These are phyloP conservation scores for Astropecten irregularis DNA, from an alignment of 53 echinoderm and acorn worm genomes.

Conservation along the genomic window DNA sequence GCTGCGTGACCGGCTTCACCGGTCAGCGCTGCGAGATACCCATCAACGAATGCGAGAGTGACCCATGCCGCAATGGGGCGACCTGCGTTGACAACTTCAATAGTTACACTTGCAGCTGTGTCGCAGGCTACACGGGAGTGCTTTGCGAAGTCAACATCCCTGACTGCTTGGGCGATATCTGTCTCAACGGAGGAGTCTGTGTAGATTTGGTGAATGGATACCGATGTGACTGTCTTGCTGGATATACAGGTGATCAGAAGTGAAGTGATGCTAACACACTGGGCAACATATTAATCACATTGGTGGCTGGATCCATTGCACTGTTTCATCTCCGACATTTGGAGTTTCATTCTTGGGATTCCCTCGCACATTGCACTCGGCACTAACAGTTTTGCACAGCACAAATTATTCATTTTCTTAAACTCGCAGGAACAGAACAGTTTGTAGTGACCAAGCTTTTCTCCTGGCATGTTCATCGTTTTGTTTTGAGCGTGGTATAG, in stretches of 20 bases:
- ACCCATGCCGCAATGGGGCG: conserved; percentile 60
- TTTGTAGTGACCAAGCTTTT: too few species aligned
- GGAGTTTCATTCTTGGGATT: too few species aligned
- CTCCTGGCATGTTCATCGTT: too few species aligned
- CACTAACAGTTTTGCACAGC: not conserved
- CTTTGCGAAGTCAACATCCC: conserved; percentile 56
- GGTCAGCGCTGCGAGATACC: conserved; percentile 55
- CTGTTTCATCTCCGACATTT: too few species aligned
- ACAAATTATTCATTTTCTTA: too few species aligned
- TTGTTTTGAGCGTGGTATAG: too few species aligned
- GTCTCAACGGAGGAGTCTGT: conserved; percentile 58
- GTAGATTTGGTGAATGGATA: conserved; percentile 79
- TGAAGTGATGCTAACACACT: not conserved
- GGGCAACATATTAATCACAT: too few species aligned
- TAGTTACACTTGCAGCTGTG: conserved; percentile 51
- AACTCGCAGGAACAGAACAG: too few species aligned
- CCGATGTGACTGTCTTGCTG: conserved; percentile 69
- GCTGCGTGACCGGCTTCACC: conserved; percentile 53
- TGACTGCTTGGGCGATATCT: conserved; percentile 53
- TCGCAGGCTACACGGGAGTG: conserved; percentile 47
- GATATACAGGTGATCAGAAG: conserved; percentile 44
- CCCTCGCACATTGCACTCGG: too few species aligned
- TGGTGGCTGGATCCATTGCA: conserved; percentile 54
- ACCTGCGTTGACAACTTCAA: conserved; percentile 53
- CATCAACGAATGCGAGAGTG: conserved; percentile 60